Percentiles rank a stretch among this genome's conserved stretches.
Evolutionary conservation across 92 coral and sea anemone species (phyloP).

Genomic region (Plumapathes pennacea): DNA sequence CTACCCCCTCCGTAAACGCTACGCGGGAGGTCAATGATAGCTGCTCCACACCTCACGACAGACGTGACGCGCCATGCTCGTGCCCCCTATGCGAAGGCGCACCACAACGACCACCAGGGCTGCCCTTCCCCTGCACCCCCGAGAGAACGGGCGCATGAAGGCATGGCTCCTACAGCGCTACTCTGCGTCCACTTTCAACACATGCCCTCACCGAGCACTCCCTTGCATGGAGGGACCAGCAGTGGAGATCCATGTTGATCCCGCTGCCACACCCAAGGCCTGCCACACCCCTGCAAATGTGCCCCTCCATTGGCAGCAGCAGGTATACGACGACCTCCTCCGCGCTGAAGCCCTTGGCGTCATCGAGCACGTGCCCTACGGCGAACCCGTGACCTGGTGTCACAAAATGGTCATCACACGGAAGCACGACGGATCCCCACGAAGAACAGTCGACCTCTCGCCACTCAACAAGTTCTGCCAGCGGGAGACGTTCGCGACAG

Average conservation of each 20-base stretch:
- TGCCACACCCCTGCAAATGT: slow-evolving; percentile 63
- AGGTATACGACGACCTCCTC: slow-evolving; percentile 54
- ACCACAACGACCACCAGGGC: slow-evolving; percentile 7
- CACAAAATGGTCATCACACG: slow-evolving; percentile 54
- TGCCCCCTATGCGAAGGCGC: slow-evolving; percentile 29
- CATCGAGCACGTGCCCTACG: slow-evolving; percentile 50
- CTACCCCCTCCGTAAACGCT: slow-evolving; percentile 11
- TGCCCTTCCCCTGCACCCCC: slow-evolving; percentile 33
- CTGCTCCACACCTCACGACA: slow-evolving; percentile 9
- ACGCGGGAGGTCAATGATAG: slow-evolving; percentile 8
- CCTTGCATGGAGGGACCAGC: slow-evolving; percentile 53
- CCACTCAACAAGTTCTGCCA: slow-evolving; percentile 50
- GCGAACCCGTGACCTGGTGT: slow-evolving; percentile 68
- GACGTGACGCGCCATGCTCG: slow-evolving; percentile 16
- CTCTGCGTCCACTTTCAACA: slow-evolving; percentile 61
- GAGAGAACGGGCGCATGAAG: slow-evolving; percentile 27
- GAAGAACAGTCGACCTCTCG: slow-evolving; percentile 45
- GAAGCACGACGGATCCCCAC: slow-evolving; percentile 53
- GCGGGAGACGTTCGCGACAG: slow-evolving; percentile 44
- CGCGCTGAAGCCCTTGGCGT: slow-evolving; percentile 53
- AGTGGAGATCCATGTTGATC: slow-evolving; percentile 50
- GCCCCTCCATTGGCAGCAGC: slow-evolving; percentile 63
- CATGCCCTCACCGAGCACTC: slow-evolving; percentile 57
- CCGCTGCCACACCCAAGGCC: slow-evolving; percentile 45
- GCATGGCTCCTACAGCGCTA: slow-evolving; percentile 59